phyloP scores from a whole-genome alignment of 2,797 vertebrate genomes.

The Carcharodon carcharias region DNA sequence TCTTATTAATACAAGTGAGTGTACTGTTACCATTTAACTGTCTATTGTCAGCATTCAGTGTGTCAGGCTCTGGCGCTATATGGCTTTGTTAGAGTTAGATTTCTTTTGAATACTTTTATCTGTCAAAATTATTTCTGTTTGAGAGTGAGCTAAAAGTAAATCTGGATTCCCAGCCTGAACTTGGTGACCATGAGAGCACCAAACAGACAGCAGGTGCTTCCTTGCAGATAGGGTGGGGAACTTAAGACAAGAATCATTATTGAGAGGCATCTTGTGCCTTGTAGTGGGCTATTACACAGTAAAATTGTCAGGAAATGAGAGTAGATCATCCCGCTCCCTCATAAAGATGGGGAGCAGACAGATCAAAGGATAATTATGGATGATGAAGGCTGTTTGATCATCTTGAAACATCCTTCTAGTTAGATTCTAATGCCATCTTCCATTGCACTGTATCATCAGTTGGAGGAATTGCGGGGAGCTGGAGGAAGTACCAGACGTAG shows the following conservation, averaged over 20 bases:
- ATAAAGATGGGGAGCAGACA: neutral
- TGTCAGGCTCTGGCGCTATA: neutral
- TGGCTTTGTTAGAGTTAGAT: neutral
- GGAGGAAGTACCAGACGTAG: neutral
- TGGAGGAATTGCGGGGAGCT: neutral
- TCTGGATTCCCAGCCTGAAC: neutral
- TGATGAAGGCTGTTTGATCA: neutral
- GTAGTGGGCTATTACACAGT: neutral
- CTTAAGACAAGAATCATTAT: neutral
- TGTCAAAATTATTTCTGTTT: neutral
- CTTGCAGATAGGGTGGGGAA: neutral
- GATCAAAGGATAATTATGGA: neutral
- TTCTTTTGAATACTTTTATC: neutral
- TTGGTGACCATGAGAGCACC: neutral
- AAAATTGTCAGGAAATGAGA: neutral
- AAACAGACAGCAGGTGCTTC: neutral
- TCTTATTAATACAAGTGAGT: constrained; percentile 97
- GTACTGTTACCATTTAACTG: constrained; percentile 12
- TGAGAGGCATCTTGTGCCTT: neutral
- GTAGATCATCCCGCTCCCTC: neutral
- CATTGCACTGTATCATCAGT: too few relatives aligned
- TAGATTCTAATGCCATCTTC: neutral
- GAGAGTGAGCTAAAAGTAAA: neutral
- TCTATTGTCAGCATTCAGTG: neutral
- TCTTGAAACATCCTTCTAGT: neutral